Conservation (phyloP, 2,797 vertebrate species). For the Urocyon cinereoargenteus region DNA sequence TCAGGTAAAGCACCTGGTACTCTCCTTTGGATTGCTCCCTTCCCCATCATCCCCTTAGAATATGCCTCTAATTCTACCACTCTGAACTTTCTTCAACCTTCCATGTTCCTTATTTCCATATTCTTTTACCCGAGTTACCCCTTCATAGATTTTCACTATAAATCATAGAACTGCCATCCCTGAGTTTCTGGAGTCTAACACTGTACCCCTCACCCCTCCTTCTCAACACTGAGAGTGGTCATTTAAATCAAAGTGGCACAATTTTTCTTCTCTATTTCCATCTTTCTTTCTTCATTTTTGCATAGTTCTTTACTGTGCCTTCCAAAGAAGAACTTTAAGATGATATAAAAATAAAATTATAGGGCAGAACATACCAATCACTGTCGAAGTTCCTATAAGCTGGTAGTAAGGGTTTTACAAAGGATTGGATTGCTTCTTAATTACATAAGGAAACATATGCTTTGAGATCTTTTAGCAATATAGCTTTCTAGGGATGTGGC, state of each 20-base stretch:
- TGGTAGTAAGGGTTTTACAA: not conserved
- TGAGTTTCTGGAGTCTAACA: not conserved
- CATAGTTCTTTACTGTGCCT: not conserved
- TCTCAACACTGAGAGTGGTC: not conserved
- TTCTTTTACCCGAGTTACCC: not conserved
- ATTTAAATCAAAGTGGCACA: not conserved
- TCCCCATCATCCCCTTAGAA: not conserved
- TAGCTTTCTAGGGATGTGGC: not conserved
- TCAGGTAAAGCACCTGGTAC: not conserved
- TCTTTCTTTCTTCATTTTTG: not conserved
- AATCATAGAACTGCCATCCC: not conserved
- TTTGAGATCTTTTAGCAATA: not conserved
- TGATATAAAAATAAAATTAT: constrained; percentile 21
- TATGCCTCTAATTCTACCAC: not conserved
- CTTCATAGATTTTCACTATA: not conserved
- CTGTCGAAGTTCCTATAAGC: not conserved
- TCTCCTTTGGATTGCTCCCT: not conserved
- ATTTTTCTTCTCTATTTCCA: not conserved
- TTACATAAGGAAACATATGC: not conserved
- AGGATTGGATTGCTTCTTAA: not conserved
- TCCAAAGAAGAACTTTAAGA: not conserved
- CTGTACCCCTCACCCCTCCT: not conserved
- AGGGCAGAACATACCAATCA: not conserved
- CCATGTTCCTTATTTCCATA: not conserved
- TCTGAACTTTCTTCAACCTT: not conserved